Evolutionary conservation across 1,140 invertebrate species (phyloP).

Genomic region (Ephestia elutella): DNA sequence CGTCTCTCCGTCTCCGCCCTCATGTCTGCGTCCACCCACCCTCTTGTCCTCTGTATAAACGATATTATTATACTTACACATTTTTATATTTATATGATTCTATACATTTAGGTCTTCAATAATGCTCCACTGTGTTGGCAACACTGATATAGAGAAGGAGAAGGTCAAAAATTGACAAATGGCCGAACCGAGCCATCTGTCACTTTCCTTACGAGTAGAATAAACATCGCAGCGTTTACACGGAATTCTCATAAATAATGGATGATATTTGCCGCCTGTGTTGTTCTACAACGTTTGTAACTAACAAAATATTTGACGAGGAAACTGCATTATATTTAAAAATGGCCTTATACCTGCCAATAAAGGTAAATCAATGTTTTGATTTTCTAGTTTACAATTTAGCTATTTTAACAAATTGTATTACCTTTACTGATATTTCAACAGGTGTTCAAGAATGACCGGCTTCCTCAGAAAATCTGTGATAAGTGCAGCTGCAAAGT

Average conservation of each 20-base stretch:
- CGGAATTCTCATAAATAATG: constrained; percentile 40
- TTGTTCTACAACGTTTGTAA: constrained; percentile 58
- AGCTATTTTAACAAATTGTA: constrained; percentile 17
- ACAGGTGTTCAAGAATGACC: constrained; percentile 76
- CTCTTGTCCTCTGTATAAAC: constrained; percentile 26
- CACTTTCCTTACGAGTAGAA: constrained; percentile 41
- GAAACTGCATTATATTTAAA: constrained; percentile 65
- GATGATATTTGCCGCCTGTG: constrained; percentile 66
- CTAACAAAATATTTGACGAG: constrained; percentile 67
- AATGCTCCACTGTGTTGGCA: constrained; percentile 40
- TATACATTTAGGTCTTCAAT: constrained; percentile 47
- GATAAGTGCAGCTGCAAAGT: constrained; percentile 78
- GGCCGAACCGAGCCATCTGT: constrained; percentile 50
- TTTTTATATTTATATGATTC: constrained; percentile 12
- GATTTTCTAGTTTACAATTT: constrained; percentile 16
- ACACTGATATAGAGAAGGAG: constrained; percentile 33
- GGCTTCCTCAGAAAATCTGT: constrained; percentile 78
- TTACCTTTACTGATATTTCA: constrained; percentile 23
- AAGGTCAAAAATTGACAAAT: constrained; percentile 64
- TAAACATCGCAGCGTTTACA: constrained; percentile 40
- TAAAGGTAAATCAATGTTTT: constrained; percentile 51
- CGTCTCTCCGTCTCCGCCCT: constrained; percentile 42
- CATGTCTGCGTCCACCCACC: constrained; percentile 56
- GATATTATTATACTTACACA: constrained; percentile 23
- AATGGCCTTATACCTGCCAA: constrained; percentile 67